These are phyloP conservation scores for Eupeodes latifasciatus DNA, from an alignment of 2,888 invertebrate species.

Conservation along the genomic window DNA sequence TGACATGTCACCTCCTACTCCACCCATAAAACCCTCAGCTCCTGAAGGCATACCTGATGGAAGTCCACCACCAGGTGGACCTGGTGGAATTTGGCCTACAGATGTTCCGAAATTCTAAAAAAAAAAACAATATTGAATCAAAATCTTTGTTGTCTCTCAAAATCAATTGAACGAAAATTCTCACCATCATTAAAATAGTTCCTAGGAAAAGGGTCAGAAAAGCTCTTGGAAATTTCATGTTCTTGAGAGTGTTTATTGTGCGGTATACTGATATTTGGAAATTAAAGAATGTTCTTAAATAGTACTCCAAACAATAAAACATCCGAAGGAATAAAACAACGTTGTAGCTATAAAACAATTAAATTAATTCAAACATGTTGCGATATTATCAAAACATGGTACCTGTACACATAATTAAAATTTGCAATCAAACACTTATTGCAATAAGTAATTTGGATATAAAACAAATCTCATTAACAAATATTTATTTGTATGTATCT, in stretches of 20 bases:
- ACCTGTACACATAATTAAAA: neutral
- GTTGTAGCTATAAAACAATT: neutral
- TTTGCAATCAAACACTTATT: neutral
- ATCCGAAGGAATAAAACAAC: no score
- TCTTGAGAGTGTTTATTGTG: neutral
- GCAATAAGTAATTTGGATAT: neutral
- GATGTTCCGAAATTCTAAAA: slow-evolving; percentile 27
- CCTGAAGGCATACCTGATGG: neutral
- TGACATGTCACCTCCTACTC: neutral
- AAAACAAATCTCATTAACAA: neutral
- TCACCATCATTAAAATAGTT: slow-evolving; percentile 14
- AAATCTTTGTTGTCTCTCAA: neutral
- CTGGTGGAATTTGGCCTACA: slow-evolving; percentile 13
- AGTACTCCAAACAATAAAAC: neutral
- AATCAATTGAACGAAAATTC: neutral
- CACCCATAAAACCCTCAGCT: neutral
- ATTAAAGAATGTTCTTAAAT: slow-evolving; percentile 9
- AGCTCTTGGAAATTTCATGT: neutral
- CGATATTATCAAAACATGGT: slow-evolving; percentile 6
- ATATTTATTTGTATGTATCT: neutral
- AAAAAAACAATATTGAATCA: neutral
- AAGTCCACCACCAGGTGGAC: neutral
- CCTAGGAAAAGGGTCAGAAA: neutral
- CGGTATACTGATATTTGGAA: neutral
- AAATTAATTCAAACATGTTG: neutral